Evolutionary conservation across 2,888 invertebrate genomes (phyloP).

Genomic region (Thera britannica): DNA sequence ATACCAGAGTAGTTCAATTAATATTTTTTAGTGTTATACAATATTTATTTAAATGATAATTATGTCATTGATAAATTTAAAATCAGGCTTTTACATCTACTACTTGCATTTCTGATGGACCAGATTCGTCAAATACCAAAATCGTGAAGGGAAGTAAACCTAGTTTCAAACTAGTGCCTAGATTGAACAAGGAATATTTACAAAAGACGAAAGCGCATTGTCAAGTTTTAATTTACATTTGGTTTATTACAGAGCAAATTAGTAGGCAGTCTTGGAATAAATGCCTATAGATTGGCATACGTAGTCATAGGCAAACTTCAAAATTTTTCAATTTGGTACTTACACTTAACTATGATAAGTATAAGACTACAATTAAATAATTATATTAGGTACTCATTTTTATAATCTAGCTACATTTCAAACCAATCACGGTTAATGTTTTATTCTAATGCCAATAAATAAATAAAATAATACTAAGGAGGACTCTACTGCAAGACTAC

Average conservation of each 20-base stretch:
- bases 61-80: not conserved
- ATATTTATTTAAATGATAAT: not conserved
- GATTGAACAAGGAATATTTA: not conserved
- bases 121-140: not conserved
- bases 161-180: not conserved
- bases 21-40: not conserved
- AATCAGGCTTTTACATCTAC: not conserved
- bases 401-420: slow-evolving; percentile 26
- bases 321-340: not conserved
- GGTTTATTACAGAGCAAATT: slow-evolving; percentile 4
- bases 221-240: slow-evolving; percentile 5
- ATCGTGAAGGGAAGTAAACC: not conserved
- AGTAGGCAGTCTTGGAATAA: slow-evolving; percentile 10
- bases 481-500: slow-evolving; percentile 41
- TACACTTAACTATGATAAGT: slow-evolving; percentile 12
- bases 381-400: slow-evolving; percentile 9
- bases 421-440: slow-evolving; percentile 21
- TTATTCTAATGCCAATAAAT: slow-evolving; percentile 36
- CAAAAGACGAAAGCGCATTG: not conserved
- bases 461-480: slow-evolving; percentile 33
- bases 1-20: not conserved
- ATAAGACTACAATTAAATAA: slow-evolving; percentile 14
- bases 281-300: not conserved
- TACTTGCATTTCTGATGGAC: not conserved
- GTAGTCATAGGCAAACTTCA: slow-evolving; percentile 14